A percentile compares a stretch with the other conserved stretches of the same genome.
Evolutionary conservation across 30 jellyfish, hydroid and myxozoan species (phyloP).

Genomic region (Turritopsis rubra): DNA sequence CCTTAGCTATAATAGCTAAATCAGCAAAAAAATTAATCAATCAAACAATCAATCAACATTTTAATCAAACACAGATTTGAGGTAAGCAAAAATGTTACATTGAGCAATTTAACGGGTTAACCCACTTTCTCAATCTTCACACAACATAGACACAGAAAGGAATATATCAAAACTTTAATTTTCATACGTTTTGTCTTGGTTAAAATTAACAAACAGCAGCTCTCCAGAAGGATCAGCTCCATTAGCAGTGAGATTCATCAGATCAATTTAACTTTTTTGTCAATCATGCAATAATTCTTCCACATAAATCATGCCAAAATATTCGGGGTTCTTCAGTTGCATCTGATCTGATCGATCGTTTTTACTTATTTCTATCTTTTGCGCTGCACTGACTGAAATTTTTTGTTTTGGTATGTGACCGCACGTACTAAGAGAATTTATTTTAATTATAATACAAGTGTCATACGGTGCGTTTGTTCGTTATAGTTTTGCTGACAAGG

Average conservation of each 20-base stretch:
- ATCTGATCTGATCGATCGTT: neutral
- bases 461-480: neutral
- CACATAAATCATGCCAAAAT: neutral
- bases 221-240: slow-evolving; percentile 98
- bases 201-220: slow-evolving; percentile 76
- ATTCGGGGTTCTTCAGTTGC: neutral
- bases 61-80: too few species aligned
- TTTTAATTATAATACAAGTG: too few species aligned
- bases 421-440: neutral
- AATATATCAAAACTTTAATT: too few species aligned
- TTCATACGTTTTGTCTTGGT: slow-evolving; percentile 87
- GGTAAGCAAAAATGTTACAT: too few species aligned
- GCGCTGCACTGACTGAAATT: neutral
- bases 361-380: neutral
- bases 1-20: too few species aligned
- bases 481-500: neutral
- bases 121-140: too few species aligned
- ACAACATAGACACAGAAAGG: too few species aligned
- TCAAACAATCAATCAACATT: too few species aligned
- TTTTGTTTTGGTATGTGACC: neutral
- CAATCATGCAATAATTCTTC: neutral
- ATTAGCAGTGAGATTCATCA: slow-evolving; percentile 96
- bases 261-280: neutral
- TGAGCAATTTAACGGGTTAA: too few species aligned
- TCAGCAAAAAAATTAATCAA: too few species aligned